Percentiles rank a stretch among this genome's conserved stretches.
Conservation (phyloP, 2,888 invertebrate genomes). For the Drosophila nr. perissopoda region DNA sequence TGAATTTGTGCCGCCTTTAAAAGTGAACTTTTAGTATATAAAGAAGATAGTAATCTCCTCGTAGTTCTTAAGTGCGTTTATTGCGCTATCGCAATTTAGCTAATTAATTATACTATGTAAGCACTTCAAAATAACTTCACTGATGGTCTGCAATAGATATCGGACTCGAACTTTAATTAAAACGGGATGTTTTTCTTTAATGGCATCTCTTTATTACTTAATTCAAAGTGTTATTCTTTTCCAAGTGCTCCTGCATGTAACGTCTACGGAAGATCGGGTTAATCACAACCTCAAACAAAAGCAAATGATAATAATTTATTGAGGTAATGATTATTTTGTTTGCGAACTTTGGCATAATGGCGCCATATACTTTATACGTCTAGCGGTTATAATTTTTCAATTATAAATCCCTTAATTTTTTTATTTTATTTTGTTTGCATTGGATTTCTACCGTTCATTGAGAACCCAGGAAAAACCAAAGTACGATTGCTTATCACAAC, state of each 20-base stretch:
- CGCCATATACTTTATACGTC: constrained; percentile 28
- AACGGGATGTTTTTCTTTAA: constrained; percentile 18
- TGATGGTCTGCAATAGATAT: constrained; percentile 21
- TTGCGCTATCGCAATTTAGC: constrained; percentile 4
- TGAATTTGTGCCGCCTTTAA: neutral
- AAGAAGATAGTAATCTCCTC: constrained; percentile 4
- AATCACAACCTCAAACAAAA: constrained; percentile 19
- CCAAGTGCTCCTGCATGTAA: constrained; percentile 30
- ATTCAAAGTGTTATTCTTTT: constrained; percentile 8
- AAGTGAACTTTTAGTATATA: constrained; percentile 22
- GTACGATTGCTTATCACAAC: constrained; percentile 45
- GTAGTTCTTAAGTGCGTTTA: constrained; percentile 9
- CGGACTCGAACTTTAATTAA: constrained; percentile 28
- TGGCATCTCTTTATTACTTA: constrained; percentile 29
- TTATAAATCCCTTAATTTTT: constrained; percentile 2
- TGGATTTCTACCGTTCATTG: constrained; percentile 47
- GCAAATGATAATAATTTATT: constrained; percentile 27
- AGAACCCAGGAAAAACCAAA: constrained; percentile 29
- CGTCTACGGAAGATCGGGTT: constrained; percentile 31
- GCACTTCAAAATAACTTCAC: neutral
- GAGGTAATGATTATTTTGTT: constrained; percentile 12
- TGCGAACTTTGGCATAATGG: constrained; percentile 21
- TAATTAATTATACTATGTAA: constrained; percentile 14
- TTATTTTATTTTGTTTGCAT: constrained; percentile 25
- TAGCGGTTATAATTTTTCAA: constrained; percentile 26